Evolutionary conservation across 2,888 invertebrate genomes (phyloP).

Genomic region (Chrysomela aeneicollis): DNA sequence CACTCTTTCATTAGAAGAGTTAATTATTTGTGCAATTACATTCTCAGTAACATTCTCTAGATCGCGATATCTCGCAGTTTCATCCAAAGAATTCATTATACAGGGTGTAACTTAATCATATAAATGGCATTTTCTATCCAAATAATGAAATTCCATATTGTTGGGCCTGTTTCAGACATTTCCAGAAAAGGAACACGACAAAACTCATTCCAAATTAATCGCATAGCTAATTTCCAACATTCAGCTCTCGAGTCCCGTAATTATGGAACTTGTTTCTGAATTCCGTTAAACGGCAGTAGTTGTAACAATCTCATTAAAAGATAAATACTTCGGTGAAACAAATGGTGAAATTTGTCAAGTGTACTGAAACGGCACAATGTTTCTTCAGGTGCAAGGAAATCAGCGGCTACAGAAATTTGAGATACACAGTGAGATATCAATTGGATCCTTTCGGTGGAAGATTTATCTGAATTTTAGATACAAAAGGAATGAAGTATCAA

Average conservation of each 20-base stretch:
- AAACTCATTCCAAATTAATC: neutral
- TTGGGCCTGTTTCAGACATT: neutral
- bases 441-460: too few species aligned
- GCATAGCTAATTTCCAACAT: neutral
- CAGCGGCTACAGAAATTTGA: too few species aligned
- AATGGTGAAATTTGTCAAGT: neutral
- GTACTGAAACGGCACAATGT: too few species aligned
- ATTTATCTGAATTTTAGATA: too few species aligned
- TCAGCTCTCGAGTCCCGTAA: slow-evolving; percentile 7
- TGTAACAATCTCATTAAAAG: slow-evolving; percentile 6
- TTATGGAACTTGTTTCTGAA: slow-evolving; percentile 15
- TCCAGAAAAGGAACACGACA: neutral
- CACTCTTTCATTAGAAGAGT: neutral
- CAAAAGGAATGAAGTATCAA: too few species aligned
- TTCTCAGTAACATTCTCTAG: neutral
- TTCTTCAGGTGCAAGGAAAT: neutral
- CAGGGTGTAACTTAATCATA: too few species aligned
- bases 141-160: too few species aligned
- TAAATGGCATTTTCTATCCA: too few species aligned
- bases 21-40: neutral
- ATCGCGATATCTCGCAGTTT: too few species aligned
- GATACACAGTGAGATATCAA: too few species aligned
- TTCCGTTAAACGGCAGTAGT: slow-evolving; percentile 6
- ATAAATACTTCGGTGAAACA: neutral
- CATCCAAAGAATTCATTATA: too few species aligned